These are phyloP conservation scores for Lepidurus packardi DNA, from an alignment of 1,140 invertebrate genomes.

Conservation along the genomic window DNA sequence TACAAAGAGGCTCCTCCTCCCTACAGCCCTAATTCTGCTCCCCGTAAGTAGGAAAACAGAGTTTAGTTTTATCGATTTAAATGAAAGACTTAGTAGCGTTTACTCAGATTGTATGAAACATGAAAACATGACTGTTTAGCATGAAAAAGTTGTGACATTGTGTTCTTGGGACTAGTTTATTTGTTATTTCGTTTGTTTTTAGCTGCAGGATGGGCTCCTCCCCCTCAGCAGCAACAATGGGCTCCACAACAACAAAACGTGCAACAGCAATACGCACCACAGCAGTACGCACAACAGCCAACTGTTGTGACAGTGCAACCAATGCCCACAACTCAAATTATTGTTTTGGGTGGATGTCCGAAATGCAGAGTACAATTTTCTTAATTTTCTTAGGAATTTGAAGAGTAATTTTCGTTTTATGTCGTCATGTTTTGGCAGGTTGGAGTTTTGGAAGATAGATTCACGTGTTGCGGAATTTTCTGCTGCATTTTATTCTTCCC, in stretches of 20 bases:
- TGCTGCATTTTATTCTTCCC: conserved; percentile 83
- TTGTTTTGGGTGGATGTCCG: conserved; percentile 23
- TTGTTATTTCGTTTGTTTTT: neutral
- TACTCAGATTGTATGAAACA: no score
- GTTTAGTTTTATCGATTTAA: no score
- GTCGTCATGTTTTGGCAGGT: conserved; percentile 48
- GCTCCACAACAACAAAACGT: neutral
- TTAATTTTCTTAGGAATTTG: neutral
- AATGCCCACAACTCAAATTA: neutral
- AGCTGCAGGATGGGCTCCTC: neutral
- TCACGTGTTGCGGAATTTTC: conserved; percentile 69
- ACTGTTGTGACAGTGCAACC: neutral
- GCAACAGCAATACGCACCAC: neutral
- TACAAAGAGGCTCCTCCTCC: neutral
- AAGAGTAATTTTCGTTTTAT: conserved; percentile 29
- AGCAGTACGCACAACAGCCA: neutral
- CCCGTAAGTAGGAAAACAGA: neutral
- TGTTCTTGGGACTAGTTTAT: neutral
- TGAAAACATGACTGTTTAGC: no score
- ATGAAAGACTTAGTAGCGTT: no score
- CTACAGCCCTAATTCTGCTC: neutral
- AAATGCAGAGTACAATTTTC: conserved; percentile 26
- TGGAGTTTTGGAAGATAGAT: conserved; percentile 75
- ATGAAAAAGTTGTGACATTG: no score
- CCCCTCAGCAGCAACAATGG: neutral